Evolutionary conservation across 2,113 vertebrate species (phyloP), one percentile per base, ranked within the genome.

Genomic region (Ptyas mucosa): DNA sequence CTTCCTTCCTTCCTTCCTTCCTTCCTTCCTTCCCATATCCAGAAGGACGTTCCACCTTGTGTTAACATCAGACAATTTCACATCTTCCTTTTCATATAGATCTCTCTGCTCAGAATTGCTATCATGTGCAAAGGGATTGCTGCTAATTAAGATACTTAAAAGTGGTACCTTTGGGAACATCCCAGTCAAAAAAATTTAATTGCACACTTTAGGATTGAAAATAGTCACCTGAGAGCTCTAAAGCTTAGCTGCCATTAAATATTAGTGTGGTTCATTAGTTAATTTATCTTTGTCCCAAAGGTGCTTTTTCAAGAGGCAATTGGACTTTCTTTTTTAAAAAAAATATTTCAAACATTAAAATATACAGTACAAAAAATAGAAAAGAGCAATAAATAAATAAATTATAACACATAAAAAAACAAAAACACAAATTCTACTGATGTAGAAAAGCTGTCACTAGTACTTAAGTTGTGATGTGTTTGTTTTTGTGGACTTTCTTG

Each of bases 101-200:
- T 81, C 55, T 89, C 1, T 5, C 18, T 89, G 54, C 15, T 92
- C 93, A 94, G 92, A 85, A 75, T 95, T 55, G 93, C 94, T 93
- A 91, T 94, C 34, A 9, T 94, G 81, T 88, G 88, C 92, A 95
- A 61, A 93, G 90, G 81, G 94, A 89, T 86, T 94, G 26, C 95
- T 97, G 23, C 95, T 96, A 96, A 97, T 90, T 97, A 95, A 95
- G 93, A 69, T 95, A 94, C 94, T 96, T 96, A 97, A 97, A 96
- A 55, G 92, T 89, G 94, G 18, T 93, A 92, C 91, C 96, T 97
- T 95, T 94, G 92, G 94, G 90, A 87, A 94, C 64, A 91, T 92
- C 95, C 89, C 94, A 93, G 86, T 92, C 93, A 95, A 92, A 95
- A 95, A 93, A 92, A 93, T 94, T 91, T 94, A 91, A 96, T 94